These are phyloP conservation scores for Elymnias hypermnestra DNA, from an alignment of 1,140 invertebrate species.

Conservation along the genomic window DNA sequence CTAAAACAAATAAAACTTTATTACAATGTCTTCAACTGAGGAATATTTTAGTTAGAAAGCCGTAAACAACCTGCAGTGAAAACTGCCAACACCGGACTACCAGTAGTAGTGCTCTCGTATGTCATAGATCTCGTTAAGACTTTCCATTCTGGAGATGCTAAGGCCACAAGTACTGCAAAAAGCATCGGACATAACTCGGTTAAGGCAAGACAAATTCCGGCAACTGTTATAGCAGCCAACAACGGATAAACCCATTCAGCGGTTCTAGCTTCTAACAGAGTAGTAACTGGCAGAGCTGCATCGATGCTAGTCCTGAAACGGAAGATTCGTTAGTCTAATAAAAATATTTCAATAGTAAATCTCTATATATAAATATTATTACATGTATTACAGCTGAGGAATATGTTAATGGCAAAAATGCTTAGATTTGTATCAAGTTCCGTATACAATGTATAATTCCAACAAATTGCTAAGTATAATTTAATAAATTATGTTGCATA, in stretches of 20 bases:
- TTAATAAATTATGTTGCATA: no score
- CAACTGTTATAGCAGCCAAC: slow-evolving; percentile 78
- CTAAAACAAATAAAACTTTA: slow-evolving; percentile 59
- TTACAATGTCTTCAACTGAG: no score
- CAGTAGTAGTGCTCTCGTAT: slow-evolving; percentile 79
- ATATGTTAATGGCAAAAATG: no score
- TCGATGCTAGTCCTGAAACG: slow-evolving; percentile 56
- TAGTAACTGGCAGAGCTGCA: slow-evolving; percentile 78
- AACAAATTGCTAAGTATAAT: no score
- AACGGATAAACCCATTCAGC: slow-evolving; percentile 79
- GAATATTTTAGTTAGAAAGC: not conserved
- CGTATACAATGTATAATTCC: no score
- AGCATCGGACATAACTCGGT: slow-evolving; percentile 79
- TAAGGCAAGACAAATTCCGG: slow-evolving; percentile 77
- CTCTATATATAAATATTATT: no score
- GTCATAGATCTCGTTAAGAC: slow-evolving; percentile 79
- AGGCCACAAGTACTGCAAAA: slow-evolving; percentile 76
- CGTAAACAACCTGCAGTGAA: slow-evolving; percentile 76
- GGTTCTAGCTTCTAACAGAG: slow-evolving; percentile 77
- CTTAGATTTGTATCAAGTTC: no score
- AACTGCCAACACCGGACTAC: slow-evolving; percentile 81
- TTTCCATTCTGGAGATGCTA: slow-evolving; percentile 80
- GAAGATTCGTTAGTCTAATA: not conserved
- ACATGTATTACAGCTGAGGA: no score
- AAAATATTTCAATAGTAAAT: slow-evolving; percentile 3